Evolutionary conservation across 2,888 invertebrate genomes (phyloP).

Genomic region (Palloptera scutellata): DNA sequence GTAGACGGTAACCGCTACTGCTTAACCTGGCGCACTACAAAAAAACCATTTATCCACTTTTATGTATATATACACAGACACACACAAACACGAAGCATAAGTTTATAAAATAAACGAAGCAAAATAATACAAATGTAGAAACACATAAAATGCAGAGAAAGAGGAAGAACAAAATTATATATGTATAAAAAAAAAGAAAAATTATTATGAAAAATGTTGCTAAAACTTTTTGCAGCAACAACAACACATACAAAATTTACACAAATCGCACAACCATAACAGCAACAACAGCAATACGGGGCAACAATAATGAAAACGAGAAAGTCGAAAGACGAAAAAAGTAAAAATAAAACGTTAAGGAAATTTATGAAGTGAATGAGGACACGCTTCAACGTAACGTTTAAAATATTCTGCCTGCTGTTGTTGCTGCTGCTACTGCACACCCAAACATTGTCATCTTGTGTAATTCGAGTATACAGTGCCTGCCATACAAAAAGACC

Average conservation of each 20-base stretch:
- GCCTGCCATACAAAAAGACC: too few relatives aligned
- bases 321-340: neutral
- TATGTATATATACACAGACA: too few relatives aligned
- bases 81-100: too few relatives aligned
- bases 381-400: constrained; percentile 16
- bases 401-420: neutral
- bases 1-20: too few relatives aligned
- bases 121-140: too few relatives aligned
- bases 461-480: neutral
- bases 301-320: constrained; percentile 3
- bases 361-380: constrained; percentile 31
- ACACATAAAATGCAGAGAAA: too few relatives aligned
- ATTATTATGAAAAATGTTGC: neutral
- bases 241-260: neutral
- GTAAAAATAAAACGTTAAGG: neutral
- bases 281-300: neutral
- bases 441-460: constrained; percentile 11
- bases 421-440: constrained; percentile 16
- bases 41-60: too few relatives aligned
- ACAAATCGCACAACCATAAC: neutral
- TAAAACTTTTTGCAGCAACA: constrained; percentile 7
- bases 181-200: neutral
- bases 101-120: too few relatives aligned
- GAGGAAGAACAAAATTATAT: neutral
- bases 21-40: too few relatives aligned